These are phyloP conservation scores for Cynoglossus semilaevis DNA, from an alignment of 2,113 vertebrate species.

Conservation along the genomic window DNA sequence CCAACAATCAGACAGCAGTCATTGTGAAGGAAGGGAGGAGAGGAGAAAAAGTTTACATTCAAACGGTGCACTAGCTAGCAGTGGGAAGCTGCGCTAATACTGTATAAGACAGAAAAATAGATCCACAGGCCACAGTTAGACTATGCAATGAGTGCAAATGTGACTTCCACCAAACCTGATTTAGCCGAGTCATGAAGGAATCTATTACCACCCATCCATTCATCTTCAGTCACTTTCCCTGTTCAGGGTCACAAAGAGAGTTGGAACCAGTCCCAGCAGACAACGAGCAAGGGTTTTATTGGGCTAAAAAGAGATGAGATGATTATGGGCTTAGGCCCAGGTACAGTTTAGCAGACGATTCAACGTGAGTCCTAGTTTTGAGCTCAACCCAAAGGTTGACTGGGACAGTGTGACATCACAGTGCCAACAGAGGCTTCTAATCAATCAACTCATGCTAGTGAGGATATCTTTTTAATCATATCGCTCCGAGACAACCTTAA, in stretches of 20 bases:
- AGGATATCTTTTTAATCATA: too few relatives aligned
- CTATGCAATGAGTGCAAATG: not conserved
- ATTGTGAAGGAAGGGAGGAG: slow-evolving; percentile 8
- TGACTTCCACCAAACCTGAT: slow-evolving; percentile 2
- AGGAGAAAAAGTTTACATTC: slow-evolving; percentile 22
- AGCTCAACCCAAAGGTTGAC: too few relatives aligned
- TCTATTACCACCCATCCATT: not conserved
- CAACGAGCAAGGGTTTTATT: too few relatives aligned
- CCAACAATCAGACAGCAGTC: slow-evolving; percentile 40
- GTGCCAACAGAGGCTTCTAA: too few relatives aligned
- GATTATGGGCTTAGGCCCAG: too few relatives aligned
- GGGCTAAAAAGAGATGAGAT: too few relatives aligned
- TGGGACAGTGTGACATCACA: too few relatives aligned
- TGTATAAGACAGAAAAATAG: slow-evolving; percentile 14
- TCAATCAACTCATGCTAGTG: too few relatives aligned
- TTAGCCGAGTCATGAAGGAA: slow-evolving; percentile 9
- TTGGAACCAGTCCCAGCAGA: too few relatives aligned
- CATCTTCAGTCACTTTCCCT: not conserved
- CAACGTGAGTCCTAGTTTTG: too few relatives aligned
- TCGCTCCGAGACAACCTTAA: too few relatives aligned
- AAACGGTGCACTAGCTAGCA: not conserved
- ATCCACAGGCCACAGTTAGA: not conserved
- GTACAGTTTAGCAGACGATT: too few relatives aligned
- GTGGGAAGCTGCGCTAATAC: not conserved
- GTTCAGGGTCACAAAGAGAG: not conserved